Base-by-base conservation (phyloP, 1,140 invertebrate species). In the Notospermus geniculatus region DNA sequence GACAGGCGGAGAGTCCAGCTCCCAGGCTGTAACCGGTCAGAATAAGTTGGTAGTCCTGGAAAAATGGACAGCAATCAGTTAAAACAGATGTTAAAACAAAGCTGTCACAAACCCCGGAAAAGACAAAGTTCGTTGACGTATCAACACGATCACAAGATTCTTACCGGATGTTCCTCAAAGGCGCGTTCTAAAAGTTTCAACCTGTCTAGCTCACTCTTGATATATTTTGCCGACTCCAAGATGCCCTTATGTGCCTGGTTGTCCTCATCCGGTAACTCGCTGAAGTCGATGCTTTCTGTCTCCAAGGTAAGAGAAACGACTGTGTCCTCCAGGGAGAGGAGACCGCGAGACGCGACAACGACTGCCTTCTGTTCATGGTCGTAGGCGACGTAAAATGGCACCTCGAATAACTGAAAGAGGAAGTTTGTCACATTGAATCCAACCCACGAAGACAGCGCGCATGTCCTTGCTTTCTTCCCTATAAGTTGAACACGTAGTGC, bases 1-100 rank as follows among this genome's bases (percentile, higher is more conserved):
- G 81, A 66, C 95, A 91, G 32, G 91, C 87, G 0, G 92, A 92
- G 11, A 91, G 91, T 19, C 92, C 92, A n/a, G 91, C 92, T 46
- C 93, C 93, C 30, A 96, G 80, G 7, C 91, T 93, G 81, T 96
- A 92, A 0, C 93, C 93, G 22, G 93, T 91, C n/a, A 95, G 80
- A 1, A 91, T 87, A 53, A 95, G 78, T 62, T 87, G 86, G 71
- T 91, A 93, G 27, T 85, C 83, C 64, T 86, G 63, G 1, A 86
- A 88, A 57, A n/a, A n/a, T n/a, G n/a, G n/a, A n/a, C n/a, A n/a
- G n/a, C n/a, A n/a, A n/a, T n/a, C n/a, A n/a, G n/a, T n/a, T n/a
- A n/a, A n/a, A n/a, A n/a, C n/a, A n/a, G n/a, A n/a, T n/a, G n/a
- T n/a, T n/a, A n/a, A n/a, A n/a, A n/a, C n/a, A n/a, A n/a, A n/a